Base-by-base conservation (phyloP, 2,113 vertebrate genomes). In the Mugil cephalus region DNA sequence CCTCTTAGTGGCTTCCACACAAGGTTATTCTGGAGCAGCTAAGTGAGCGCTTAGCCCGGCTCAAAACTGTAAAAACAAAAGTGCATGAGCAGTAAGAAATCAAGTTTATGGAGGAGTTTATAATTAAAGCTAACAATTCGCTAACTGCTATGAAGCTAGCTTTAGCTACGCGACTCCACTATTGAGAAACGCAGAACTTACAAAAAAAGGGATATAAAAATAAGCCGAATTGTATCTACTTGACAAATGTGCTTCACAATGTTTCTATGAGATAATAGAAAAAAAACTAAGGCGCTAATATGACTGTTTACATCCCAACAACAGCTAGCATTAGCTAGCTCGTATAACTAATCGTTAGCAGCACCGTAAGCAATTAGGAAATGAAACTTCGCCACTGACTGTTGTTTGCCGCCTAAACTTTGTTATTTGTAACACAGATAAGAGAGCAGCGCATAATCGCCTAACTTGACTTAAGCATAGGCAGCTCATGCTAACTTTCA, bases 21-120 rank as follows among this genome's bases (percentile, higher is more conserved):
- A 53, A 36, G 51, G 60, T 74, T 72, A 43, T 86, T 78, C 52
- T 74, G 77, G 79, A 68, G 78, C 73, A 68, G 70, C 36, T 40
- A 2, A 54, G 55, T 55, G 81, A 83, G 80, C 66, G 1, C 66
- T 42, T 42, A 0, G 55, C 62, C 79, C 77, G 48, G 80, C 61
- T 68, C 30, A 34, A 9, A 72, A 56, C 79, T 86, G 15, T 12
- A 40, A 13, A 54, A 39, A 2, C 9, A 68, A 9, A 0, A 9
- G 6, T 7, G 8, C 10, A 11, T 50, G 4, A 30, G 24, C 24
- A 30, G 2, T 30, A 30, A 30, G 24, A 30, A 30, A 30, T 30
- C 24, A 30, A 30, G n/a, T n/a, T n/a, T n/a, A n/a, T n/a, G n/a
- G n/a, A n/a, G 24, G 5, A 30, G 24, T 5, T 30, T 30, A 2